Conservation (phyloP, 92 coral and sea anemone species). For the Scolanthus callimorphus region DNA sequence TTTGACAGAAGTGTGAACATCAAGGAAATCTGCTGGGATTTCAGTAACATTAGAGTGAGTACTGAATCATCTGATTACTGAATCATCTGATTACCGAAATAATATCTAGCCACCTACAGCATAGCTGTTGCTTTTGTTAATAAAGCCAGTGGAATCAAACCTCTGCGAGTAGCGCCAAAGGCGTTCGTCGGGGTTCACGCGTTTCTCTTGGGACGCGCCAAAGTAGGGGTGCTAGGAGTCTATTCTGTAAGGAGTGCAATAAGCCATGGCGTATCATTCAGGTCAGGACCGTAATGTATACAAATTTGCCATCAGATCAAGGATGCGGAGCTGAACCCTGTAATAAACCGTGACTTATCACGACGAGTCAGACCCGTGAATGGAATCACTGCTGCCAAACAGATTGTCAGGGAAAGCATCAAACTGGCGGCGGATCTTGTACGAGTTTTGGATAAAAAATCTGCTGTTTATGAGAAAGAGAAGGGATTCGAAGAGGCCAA, state of each 20-base stretch:
- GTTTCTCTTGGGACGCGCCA: too few species aligned
- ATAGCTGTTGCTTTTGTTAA: too few species aligned
- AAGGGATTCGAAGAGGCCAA: slow-evolving; percentile 60
- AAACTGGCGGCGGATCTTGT: slow-evolving; percentile 81
- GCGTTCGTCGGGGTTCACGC: not conserved
- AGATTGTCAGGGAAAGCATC: slow-evolving; percentile 78
- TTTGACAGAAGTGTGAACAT: slow-evolving; percentile 94
- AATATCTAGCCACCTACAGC: too few species aligned
- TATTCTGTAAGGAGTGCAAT: too few species aligned
- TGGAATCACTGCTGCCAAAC: slow-evolving; percentile 80
- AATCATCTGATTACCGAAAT: too few species aligned
- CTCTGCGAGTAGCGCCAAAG: not conserved
- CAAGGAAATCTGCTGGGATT: slow-evolving; percentile 94
- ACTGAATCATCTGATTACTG: too few species aligned
- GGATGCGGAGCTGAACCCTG: slow-evolving; percentile 87
- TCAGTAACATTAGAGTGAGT: slow-evolving; percentile 82
- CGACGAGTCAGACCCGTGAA: slow-evolving; percentile 87
- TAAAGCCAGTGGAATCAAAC: too few species aligned
- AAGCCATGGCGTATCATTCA: too few species aligned
- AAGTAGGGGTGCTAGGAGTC: too few species aligned
- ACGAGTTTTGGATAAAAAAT: slow-evolving; percentile 69
- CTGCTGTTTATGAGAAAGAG: slow-evolving; percentile 69
- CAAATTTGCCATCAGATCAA: too few species aligned
- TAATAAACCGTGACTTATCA: slow-evolving; percentile 92
- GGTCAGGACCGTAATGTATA: too few species aligned